phyloP scores from a whole-genome alignment of 2,797 vertebrate species.

The Gallinago nigripennis region DNA sequence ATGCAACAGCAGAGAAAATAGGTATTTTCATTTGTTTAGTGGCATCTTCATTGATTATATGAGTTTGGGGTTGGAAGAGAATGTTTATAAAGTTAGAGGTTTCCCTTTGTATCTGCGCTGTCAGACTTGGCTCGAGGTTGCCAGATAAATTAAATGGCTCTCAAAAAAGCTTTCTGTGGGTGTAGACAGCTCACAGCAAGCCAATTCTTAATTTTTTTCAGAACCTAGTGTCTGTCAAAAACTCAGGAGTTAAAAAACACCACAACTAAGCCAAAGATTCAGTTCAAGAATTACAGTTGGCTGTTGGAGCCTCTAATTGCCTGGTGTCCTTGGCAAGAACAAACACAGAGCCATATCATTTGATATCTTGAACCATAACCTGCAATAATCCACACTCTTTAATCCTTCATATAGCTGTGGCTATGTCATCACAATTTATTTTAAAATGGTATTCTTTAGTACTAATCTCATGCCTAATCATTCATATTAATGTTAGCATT shows the following conservation, averaged over 20 bases:
- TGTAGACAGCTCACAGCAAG: neutral
- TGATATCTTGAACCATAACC: slow-evolving; percentile 31
- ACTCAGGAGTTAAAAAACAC: neutral
- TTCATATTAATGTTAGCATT: slow-evolving; percentile 69
- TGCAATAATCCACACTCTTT: slow-evolving; percentile 56
- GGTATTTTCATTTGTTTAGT: neutral
- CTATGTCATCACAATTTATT: slow-evolving; percentile 47
- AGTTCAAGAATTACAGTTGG: neutral
- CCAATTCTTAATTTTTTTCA: neutral
- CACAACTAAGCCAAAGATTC: neutral
- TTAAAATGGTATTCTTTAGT: slow-evolving; percentile 21
- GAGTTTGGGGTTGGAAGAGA: neutral
- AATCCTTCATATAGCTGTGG: slow-evolving; percentile 64
- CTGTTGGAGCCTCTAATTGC: neutral
- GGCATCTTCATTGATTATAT: neutral
- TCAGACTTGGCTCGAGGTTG: neutral
- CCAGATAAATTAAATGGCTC: neutral
- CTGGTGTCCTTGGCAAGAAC: slow-evolving; percentile 17
- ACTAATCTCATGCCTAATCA: slow-evolving; percentile 60
- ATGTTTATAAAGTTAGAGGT: neutral
- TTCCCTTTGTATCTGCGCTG: neutral
- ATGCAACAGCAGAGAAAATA: neutral
- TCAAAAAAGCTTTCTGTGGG: neutral
- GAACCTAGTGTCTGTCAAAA: neutral
- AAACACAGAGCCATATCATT: slow-evolving; percentile 5